A percentile compares a stretch with the other conserved stretches of the same genome.
phyloP scores from a whole-genome alignment of 1,140 invertebrate species.

The Eurosta solidaginis region DNA sequence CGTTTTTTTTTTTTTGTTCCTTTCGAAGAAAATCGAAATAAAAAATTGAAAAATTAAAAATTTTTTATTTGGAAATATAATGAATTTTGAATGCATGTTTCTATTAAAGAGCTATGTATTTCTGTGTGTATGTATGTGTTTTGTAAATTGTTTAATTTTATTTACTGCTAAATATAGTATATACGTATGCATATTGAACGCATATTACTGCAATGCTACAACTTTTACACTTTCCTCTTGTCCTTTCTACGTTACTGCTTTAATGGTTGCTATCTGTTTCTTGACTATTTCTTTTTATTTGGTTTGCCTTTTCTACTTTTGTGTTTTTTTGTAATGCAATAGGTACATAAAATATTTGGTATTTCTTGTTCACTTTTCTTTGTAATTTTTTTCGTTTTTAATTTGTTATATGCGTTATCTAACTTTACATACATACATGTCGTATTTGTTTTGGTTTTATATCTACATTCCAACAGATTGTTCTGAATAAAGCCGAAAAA shows the following conservation, averaged over 20 bases:
- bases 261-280: too few species aligned
- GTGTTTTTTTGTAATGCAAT: constrained; percentile 1
- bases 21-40: too few species aligned
- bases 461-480: too few species aligned
- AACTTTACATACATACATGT: too few species aligned
- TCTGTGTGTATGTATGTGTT: background rate
- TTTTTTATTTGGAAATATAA: too few species aligned
- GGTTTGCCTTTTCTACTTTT: background rate
- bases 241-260: background rate
- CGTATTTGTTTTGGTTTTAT: too few species aligned
- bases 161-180: background rate
- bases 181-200: background rate
- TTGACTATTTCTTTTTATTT: background rate
- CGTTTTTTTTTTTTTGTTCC: too few species aligned
- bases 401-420: background rate
- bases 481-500: too few species aligned
- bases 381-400: background rate
- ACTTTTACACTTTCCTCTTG: background rate
- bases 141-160: background rate
- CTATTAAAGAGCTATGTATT: background rate
- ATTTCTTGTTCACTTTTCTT: background rate
- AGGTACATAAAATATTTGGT: constrained; percentile 28
- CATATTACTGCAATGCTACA: background rate
- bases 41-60: too few species aligned
- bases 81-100: too few species aligned